Evolutionary conservation across 2,888 invertebrate genomes (phyloP), one percentile per base, ranked within the genome.

Genomic region (Dromius quadrimaculatus): DNA sequence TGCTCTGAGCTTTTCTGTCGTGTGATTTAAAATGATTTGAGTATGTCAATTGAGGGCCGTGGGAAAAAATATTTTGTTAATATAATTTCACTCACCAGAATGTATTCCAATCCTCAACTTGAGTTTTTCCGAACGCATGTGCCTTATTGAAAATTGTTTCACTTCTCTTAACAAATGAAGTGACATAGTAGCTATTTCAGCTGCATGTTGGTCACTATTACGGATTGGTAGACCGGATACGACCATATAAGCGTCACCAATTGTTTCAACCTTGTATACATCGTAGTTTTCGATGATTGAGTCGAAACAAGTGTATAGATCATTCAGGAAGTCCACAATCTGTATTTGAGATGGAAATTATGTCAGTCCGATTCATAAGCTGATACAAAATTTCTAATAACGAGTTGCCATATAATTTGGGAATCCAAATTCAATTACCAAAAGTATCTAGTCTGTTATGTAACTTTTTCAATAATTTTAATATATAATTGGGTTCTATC

Each of bases 171-270:
- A 85, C 64, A 98, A 85, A 74, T 93, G 92, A 64, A 97, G 82
- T 0, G 96, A 95, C 95, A 97, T 96, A 6, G 94, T 91, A 8
- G 95, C 95, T 75, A 97, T 93, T 84, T 97, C 97, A 1, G 93
- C 92, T 0, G 97, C 97, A 82, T 98, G 97, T 66, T 90, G 86
- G 78, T 92, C 91, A 23, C 94, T 95, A 81, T 96, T 97, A 71
- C 93, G 88, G 66, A 94, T 88, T 0, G 97, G 97, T 36, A 97
- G 84, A 0, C 97, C 97, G 86, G 89, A 86, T 81, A 92, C 93
- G 81, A 94, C 94, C 95, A 95, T 95, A 78, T 95, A 95, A 0
- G 95, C 95, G 79, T 95, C 95, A 1, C 95, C 95, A 68, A 95
- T 95, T 0, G 93, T 94, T 83, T 94, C 94, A 62, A 96, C 96